These are phyloP conservation scores for Neotoxoptera formosana DNA, from an alignment of 1,140 invertebrate genomes.

Conservation along the genomic window DNA sequence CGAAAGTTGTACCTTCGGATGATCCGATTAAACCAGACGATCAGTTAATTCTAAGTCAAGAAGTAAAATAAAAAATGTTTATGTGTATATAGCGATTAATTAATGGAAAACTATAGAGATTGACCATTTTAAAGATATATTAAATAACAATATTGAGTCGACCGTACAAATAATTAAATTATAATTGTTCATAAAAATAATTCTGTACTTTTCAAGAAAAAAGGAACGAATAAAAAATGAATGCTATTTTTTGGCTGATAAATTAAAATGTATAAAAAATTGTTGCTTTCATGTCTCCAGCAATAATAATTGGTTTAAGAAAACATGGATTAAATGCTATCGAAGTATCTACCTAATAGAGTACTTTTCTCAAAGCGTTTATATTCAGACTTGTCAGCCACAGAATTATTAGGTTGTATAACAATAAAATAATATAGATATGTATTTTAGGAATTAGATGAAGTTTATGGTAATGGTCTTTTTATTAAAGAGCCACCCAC, in stretches of 20 bases:
- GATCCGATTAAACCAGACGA: neutral
- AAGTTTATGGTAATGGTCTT: neutral
- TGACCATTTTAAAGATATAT: neutral
- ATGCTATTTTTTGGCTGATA: neutral
- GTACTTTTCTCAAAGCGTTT: neutral
- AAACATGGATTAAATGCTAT: neutral
- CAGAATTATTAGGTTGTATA: neutral
- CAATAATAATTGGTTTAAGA: neutral
- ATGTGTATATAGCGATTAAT: neutral
- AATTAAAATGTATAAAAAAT: neutral
- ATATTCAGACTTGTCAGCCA: neutral
- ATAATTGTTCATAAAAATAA: neutral
- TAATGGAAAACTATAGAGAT: neutral
- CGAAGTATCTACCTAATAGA: neutral
- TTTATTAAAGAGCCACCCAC: constrained; percentile 5
- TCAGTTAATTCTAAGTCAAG: neutral
- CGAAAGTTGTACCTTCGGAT: neutral
- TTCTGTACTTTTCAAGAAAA: neutral
- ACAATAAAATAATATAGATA: neutral
- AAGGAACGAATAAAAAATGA: neutral
- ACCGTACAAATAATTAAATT: neutral
- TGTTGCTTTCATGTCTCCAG: neutral
- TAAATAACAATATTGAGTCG: neutral
- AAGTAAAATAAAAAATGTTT: neutral
- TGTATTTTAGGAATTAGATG: constrained; percentile 11